Conservation (phyloP, 2,888 invertebrate genomes). For the Noctua comes region DNA sequence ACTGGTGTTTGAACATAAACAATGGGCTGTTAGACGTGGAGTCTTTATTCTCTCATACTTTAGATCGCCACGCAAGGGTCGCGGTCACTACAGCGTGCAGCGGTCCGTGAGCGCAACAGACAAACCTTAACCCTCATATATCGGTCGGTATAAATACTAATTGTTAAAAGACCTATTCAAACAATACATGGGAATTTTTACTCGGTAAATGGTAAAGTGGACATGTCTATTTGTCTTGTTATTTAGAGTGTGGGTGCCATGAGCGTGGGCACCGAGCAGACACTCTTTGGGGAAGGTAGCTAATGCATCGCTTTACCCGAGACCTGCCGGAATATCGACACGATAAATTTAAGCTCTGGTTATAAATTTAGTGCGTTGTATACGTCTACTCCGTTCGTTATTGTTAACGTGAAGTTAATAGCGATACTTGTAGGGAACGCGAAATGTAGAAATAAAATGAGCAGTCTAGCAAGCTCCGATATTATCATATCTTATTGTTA, state of each 20-base stretch:
- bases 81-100: constrained; percentile 78
- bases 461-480: constrained; percentile 61
- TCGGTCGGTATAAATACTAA: constrained; percentile 89
- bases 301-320: constrained; percentile 71
- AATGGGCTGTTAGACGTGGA: constrained; percentile 78
- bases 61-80: constrained; percentile 73
- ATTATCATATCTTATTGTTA: constrained; percentile 69
- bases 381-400: constrained; percentile 58
- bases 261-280: constrained; percentile 80
- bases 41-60: constrained; percentile 80
- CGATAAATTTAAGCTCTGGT: constrained; percentile 60
- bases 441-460: constrained; percentile 63
- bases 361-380: constrained; percentile 63
- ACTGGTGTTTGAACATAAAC: constrained; percentile 80
- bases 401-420: constrained; percentile 56
- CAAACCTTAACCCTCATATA: constrained; percentile 80
- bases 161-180: constrained; percentile 90
- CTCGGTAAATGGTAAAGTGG: constrained; percentile 89
- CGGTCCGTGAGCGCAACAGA: constrained; percentile 79
- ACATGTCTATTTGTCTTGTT: constrained; percentile 88
- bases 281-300: constrained; percentile 79
- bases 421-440: constrained; percentile 44
- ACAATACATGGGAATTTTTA: constrained; percentile 89
- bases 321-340: constrained; percentile 56
- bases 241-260: constrained; percentile 89